Evolutionary conservation across 2,797 vertebrate genomes (phyloP), one percentile per base, ranked within the genome.

Genomic region (Aselliscus stoliczkanus): DNA sequence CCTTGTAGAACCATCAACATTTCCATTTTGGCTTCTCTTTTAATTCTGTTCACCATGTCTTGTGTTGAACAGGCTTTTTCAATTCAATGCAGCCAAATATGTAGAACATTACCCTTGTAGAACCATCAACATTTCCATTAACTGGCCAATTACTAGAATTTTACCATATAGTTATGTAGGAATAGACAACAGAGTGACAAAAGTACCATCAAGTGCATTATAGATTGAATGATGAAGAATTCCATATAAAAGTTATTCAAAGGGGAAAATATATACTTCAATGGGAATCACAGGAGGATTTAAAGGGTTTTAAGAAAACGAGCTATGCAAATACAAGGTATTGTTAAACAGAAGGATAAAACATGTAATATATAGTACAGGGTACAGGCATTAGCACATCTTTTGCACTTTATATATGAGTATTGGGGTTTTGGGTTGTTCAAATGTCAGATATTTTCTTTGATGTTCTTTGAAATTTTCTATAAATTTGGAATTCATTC

Each of bases 391-490:
- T 47, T 82, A 62, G 17, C 80, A 52, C 37, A 56, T 34, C 20
- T 34, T 29, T 94, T 88, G 75, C 58, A 2, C 56, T 85, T 95
- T 85, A 72, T 80, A n/a, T 92, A 70, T 37, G 18, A 9, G 13
- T 82, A 72, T 39, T 29, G 27, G 69, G 64, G 39, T 90, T 92
- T 83, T 65, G 70, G 80, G 58, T 85, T 93, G 60, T 84, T 94
- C 93, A 97, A 95, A 96, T 95, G 84, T 73, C 88, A 90, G 29
- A 37, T 95, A 58, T 79, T 96, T 90, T 95, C 70, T 90, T 90
- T 93, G 58, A 80, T 96, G 27, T 77, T 94, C 77, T 69, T 86
- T 96, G 89, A 96, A 50, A 97, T 96, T 97, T 97, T 96, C 92
- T 81, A 92, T 70, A 90, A 96, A 58, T 27, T 52, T 87, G 83